Conservation (phyloP, 2,797 vertebrate species). For the Agapornis canus region DNA sequence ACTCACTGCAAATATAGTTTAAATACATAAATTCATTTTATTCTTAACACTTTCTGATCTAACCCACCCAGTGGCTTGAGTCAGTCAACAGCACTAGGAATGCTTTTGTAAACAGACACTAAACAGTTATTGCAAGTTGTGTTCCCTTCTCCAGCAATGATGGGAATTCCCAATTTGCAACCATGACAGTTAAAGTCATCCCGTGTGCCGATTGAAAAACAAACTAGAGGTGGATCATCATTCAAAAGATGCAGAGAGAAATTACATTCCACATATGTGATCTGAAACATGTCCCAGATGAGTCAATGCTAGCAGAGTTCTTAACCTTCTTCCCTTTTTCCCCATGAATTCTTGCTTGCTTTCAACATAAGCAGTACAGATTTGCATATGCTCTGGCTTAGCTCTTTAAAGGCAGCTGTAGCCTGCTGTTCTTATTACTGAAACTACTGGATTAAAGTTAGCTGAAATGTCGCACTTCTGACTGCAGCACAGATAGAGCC, state of each 20-base stretch:
- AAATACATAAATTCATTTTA: neutral
- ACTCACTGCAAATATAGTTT: neutral
- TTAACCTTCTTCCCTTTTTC: neutral
- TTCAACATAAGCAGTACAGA: neutral
- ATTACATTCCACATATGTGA: neutral
- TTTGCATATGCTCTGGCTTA: neutral
- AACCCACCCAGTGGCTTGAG: neutral
- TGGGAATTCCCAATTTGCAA: neutral
- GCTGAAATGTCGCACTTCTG: neutral
- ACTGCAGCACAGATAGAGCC: neutral
- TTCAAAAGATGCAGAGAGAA: neutral
- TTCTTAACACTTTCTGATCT: neutral
- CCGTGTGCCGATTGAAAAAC: neutral
- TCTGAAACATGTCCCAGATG: neutral
- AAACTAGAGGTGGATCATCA: neutral
- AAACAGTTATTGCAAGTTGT: neutral
- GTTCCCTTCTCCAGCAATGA: neutral
- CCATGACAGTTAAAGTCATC: neutral
- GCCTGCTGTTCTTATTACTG: neutral
- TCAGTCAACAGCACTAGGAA: neutral
- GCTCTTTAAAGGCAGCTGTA: neutral
- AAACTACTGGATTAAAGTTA: neutral
- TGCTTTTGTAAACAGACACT: neutral
- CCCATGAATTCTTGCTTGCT: neutral
- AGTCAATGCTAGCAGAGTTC: neutral